These are phyloP conservation scores for Salmo trutta DNA, from an alignment of 2,797 vertebrate genomes.

Conservation along the genomic window DNA sequence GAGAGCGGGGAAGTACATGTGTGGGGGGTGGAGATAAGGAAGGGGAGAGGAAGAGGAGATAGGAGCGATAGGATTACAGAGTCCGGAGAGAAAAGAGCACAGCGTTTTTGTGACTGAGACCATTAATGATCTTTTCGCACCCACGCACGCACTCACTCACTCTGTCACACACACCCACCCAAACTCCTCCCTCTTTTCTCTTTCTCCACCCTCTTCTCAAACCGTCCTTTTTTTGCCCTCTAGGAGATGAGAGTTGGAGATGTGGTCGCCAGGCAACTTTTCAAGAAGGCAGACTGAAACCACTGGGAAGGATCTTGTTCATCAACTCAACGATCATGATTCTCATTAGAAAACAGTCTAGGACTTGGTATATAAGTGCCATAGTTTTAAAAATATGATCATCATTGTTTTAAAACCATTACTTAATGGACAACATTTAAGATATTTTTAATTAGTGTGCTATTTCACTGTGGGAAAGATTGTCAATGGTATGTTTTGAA, in stretches of 20 bases:
- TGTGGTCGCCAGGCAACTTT: constrained; percentile 86
- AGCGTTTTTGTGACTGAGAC: constrained; percentile 26
- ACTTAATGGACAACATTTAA: constrained; percentile 9
- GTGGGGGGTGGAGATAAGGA: constrained; percentile 8
- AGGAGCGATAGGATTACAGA: constrained; percentile 10
- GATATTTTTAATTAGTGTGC: not conserved
- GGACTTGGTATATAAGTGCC: not conserved
- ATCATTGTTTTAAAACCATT: constrained; percentile 17
- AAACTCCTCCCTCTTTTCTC: not conserved
- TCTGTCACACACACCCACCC: not conserved
- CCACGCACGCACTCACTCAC: constrained; percentile 7
- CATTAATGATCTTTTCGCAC: constrained; percentile 11
- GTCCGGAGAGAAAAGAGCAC: constrained; percentile 20
- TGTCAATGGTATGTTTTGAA: not conserved
- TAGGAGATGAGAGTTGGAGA: constrained; percentile 87
- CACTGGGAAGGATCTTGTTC: not conserved
- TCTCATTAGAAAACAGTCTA: constrained; percentile 20
- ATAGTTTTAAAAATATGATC: constrained; percentile 35
- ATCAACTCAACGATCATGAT: constrained; percentile 2
- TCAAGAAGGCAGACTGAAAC: constrained; percentile 83
- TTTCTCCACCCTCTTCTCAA: constrained; percentile 5
- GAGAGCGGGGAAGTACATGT: not conserved
- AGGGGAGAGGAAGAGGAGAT: too few relatives aligned
- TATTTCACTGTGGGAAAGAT: not conserved
- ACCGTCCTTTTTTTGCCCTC: not conserved